These are phyloP conservation scores for Stenopsyche tienmushanensis DNA, from an alignment of 1,140 invertebrate species.

Conservation along the genomic window DNA sequence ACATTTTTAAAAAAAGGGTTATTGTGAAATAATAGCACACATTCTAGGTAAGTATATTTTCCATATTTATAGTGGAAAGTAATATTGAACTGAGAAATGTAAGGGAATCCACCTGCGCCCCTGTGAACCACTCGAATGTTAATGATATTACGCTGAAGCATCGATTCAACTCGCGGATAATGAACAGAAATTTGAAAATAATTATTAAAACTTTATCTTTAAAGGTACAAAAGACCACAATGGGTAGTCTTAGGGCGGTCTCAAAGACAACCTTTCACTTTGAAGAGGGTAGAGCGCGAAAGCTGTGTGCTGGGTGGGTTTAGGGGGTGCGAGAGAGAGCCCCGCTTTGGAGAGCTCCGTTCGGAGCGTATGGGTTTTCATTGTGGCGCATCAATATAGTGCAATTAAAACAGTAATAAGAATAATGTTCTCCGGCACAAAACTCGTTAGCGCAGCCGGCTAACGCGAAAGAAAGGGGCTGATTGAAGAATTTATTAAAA, in stretches of 20 bases:
- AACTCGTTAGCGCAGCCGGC: conserved; percentile 41
- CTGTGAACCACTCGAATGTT: conserved; percentile 35
- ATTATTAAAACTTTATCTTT: conserved; percentile 43
- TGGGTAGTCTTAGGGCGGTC: conserved; percentile 32
- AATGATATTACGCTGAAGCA: conserved; percentile 41
- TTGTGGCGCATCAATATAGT: conserved; percentile 42
- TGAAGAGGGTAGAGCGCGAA: background rate
- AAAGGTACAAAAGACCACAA: conserved; percentile 41
- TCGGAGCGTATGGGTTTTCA: conserved; percentile 32
- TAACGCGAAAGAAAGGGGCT: conserved; percentile 35
- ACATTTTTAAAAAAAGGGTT: too few species aligned
- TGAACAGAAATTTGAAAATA: conserved; percentile 43
- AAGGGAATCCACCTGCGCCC: background rate
- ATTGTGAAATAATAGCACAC: too few species aligned
- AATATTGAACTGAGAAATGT: background rate
- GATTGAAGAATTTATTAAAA: conserved; percentile 43
- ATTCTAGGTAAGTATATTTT: too few species aligned
- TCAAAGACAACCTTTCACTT: conserved; percentile 34
- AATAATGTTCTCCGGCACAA: conserved; percentile 39
- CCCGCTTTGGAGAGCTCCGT: background rate
- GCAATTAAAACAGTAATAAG: conserved; percentile 44
- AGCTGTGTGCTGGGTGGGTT: background rate
- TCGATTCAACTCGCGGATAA: conserved; percentile 42
- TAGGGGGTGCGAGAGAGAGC: conserved; percentile 6
- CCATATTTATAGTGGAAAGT: too few species aligned